Conservation (phyloP, 1,140 invertebrate genomes). For the Bombus haemorrhoidalis region DNA sequence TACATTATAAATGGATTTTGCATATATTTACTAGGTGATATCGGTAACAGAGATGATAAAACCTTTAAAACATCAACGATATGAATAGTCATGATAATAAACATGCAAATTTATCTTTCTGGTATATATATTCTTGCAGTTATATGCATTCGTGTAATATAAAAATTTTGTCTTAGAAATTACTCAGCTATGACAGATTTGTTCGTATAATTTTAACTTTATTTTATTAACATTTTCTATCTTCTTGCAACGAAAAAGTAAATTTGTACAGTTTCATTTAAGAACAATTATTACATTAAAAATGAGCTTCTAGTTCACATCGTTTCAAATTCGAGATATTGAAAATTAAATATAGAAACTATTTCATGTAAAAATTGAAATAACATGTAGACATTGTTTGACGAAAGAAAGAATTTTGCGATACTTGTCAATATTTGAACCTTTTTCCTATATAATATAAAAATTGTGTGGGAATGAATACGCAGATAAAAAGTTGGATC, state of each 20-base stretch:
- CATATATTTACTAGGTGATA: not conserved
- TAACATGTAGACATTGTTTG: too few species aligned
- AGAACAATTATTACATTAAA: too few species aligned
- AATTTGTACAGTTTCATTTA: not conserved
- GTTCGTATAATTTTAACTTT: not conserved
- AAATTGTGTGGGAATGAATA: too few species aligned
- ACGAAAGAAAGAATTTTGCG: too few species aligned
- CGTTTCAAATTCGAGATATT: too few species aligned
- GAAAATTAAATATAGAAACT: too few species aligned
- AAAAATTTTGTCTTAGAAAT: not conserved
- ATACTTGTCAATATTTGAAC: too few species aligned
- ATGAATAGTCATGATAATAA: slow-evolving; percentile 8
- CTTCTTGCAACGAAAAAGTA: not conserved
- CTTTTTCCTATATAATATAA: too few species aligned
- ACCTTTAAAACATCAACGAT: not conserved
- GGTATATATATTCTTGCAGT: not conserved
- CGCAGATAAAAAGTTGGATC: too few species aligned
- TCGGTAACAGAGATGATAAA: not conserved
- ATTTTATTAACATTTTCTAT: not conserved
- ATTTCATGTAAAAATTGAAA: too few species aligned
- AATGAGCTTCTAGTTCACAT: too few species aligned
- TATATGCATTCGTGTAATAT: not conserved
- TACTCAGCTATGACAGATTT: not conserved
- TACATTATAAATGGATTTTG: not conserved
- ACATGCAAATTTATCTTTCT: not conserved